Conservation (phyloP, 2,888 invertebrate genomes). For the Beris chalybata region DNA sequence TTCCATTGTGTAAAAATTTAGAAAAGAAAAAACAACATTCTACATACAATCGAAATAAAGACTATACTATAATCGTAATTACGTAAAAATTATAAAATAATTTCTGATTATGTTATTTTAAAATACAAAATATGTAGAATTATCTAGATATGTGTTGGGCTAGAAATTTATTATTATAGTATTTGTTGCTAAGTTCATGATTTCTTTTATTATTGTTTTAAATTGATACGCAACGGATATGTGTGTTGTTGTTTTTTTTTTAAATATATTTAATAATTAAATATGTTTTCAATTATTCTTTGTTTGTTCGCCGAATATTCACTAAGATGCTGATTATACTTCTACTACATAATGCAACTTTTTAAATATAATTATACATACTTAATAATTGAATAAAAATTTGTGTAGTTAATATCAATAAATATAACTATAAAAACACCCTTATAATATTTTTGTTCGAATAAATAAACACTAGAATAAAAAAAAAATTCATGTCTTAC, state of each 20-base stretch:
- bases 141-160: conserved; percentile 21
- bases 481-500: conserved; percentile 8
- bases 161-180: conserved; percentile 20
- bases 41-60: conserved; percentile 38
- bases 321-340: too few species aligned
- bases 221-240: conserved; percentile 26
- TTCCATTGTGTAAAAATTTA: conserved; percentile 30
- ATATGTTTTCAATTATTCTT: conserved; percentile 20
- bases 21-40: conserved; percentile 28
- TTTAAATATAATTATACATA: conserved; percentile 26
- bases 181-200: too few species aligned
- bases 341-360: conserved; percentile 21
- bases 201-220: neutral
- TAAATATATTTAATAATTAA: conserved; percentile 17
- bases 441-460: too few species aligned
- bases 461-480: too few species aligned
- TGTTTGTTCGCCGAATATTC: conserved; percentile 1
- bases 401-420: conserved; percentile 21
- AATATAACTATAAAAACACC: conserved; percentile 26
- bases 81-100: too few species aligned
- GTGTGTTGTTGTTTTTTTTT: conserved; percentile 21
- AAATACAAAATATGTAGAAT: conserved; percentile 2
- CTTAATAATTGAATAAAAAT: conserved; percentile 24
- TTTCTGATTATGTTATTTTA: too few species aligned
- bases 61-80: conserved; percentile 31